These are phyloP conservation scores for Erpornis zantholeuca DNA, from an alignment of 2,113 vertebrate species.

Conservation along the genomic window DNA sequence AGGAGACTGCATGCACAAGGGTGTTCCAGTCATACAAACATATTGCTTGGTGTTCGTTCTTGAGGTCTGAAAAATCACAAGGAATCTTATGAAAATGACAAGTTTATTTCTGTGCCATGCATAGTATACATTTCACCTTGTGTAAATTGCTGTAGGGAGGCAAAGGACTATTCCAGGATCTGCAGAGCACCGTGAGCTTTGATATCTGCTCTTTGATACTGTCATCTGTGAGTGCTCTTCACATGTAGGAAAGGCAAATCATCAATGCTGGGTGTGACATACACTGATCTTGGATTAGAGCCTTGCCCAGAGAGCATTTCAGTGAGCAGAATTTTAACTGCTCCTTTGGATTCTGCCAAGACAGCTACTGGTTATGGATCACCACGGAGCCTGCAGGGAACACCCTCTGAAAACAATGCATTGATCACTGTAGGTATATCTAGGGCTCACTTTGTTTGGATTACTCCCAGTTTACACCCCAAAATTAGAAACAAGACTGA, in stretches of 20 bases:
- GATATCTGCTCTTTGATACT: slow-evolving; percentile 45
- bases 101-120: neutral
- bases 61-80: neutral
- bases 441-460: neutral
- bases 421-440: neutral
- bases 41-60: neutral
- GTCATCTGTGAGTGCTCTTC: neutral
- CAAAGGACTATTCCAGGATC: neutral
- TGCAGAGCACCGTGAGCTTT: neutral
- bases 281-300: neutral
- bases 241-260: neutral
- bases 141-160: slow-evolving; percentile 1
- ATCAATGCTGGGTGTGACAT: neutral
- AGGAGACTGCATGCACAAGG: neutral
- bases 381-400: neutral
- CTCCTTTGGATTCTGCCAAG: neutral
- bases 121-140: neutral
- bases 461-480: neutral
- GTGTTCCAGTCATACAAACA: neutral
- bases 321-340: neutral
- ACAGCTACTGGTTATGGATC: neutral
- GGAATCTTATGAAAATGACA: neutral
- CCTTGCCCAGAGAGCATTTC: neutral
- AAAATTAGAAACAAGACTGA: neutral
- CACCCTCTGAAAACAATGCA: neutral